Evolutionary conservation across 2,888 invertebrate genomes (phyloP).

Genomic region (Coecobrya sp.): DNA sequence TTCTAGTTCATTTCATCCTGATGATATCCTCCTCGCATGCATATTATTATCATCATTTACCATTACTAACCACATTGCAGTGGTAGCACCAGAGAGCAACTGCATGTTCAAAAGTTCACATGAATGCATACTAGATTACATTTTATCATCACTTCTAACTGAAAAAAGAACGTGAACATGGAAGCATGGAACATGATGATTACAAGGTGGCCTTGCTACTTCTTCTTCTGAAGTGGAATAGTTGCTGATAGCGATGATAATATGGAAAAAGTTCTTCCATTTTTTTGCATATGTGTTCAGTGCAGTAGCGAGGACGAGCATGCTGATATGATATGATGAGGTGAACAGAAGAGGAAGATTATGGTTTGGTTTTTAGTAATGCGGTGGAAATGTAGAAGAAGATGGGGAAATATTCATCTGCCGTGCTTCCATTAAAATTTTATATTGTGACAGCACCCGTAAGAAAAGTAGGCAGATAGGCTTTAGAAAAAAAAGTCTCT

Average conservation of each 20-base stretch:
- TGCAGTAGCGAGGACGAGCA: conserved; percentile 4
- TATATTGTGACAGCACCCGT: background rate
- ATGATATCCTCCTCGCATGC: background rate
- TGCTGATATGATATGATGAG: background rate
- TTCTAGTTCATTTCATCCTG: background rate
- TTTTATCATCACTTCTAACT: background rate
- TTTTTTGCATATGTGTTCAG: conserved; percentile 10
- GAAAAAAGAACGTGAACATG: background rate
- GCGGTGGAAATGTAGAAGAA: background rate
- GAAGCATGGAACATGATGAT: conserved; percentile 23
- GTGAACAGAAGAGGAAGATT: no score
- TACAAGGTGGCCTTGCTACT: background rate
- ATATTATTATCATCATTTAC: background rate
- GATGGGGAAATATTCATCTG: conserved; percentile 1
- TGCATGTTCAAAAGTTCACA: background rate
- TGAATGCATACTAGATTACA: background rate
- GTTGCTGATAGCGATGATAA: background rate
- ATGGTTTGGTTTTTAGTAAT: background rate
- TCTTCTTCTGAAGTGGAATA: background rate
- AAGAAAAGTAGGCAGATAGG: background rate
- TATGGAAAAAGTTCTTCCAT: conserved; percentile 3
- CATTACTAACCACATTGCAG: background rate
- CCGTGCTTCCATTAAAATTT: conserved; percentile 2
- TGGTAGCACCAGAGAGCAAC: background rate
- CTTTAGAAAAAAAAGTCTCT: conserved; percentile 1